Evolutionary conservation across 2,113 vertebrate genomes (phyloP).

Genomic region (Capra hircus): DNA sequence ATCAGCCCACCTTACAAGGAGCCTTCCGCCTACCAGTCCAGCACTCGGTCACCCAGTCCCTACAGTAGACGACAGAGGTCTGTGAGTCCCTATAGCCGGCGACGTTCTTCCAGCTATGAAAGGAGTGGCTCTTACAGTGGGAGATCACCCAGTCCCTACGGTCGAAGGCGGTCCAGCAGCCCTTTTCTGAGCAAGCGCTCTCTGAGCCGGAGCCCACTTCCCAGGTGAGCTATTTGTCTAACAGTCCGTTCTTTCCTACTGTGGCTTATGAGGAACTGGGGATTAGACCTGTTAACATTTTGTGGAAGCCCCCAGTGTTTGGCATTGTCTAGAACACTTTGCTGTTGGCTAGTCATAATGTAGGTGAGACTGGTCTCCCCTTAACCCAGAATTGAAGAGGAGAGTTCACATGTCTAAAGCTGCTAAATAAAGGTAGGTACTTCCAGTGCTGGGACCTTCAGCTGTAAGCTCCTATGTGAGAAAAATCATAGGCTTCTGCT

Average conservation of each 20-base stretch:
- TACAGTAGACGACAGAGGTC: slow-evolving; percentile 91
- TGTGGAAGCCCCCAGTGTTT: background rate
- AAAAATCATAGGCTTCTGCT: background rate
- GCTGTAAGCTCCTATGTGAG: background rate
- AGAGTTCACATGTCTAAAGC: background rate
- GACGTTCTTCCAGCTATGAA: slow-evolving; percentile 96
- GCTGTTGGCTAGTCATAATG: background rate
- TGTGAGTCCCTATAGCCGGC: slow-evolving; percentile 86
- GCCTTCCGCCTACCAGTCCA: slow-evolving; percentile 83
- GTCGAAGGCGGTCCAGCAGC: slow-evolving; percentile 90
- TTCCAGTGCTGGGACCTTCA: background rate
- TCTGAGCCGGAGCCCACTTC: slow-evolving; percentile 92
- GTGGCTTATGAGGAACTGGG: background rate
- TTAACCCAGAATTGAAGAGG: slow-evolving; percentile 14
- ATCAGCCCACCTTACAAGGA: slow-evolving; percentile 93
- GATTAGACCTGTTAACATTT: background rate
- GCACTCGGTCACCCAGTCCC: slow-evolving; percentile 82
- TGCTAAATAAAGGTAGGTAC: slow-evolving; percentile 56
- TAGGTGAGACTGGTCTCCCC: slow-evolving; percentile 22
- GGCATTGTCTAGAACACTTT: background rate
- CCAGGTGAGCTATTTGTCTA: slow-evolving; percentile 84
- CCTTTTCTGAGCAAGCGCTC: slow-evolving; percentile 92
- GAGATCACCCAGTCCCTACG: slow-evolving; percentile 85
- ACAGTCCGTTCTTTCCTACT: background rate
- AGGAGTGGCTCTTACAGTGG: slow-evolving; percentile 88